Evolutionary conservation across 1,140 invertebrate species (phyloP), one percentile per base, ranked within the genome.

Genomic region (Amphibalanus amphitrite): DNA sequence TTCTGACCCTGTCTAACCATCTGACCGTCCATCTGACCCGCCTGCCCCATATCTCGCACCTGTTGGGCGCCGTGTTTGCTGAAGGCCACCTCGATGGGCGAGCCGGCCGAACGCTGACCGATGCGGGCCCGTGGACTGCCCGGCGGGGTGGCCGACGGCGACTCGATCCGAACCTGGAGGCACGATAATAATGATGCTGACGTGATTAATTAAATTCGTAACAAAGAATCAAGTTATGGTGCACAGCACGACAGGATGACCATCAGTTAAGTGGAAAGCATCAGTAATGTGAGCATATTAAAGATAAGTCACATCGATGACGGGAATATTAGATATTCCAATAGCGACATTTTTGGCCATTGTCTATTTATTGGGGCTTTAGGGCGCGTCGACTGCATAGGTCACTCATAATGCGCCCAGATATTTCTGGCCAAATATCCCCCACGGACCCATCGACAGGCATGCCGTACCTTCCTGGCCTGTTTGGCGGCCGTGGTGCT

Each of bases 231-330:
- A 84, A 86, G 0, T 95, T 95, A 26, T 92, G 94, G 79, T 90
- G 97, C 81, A 97, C 86, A 78, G 92, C 88, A 92, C 93, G 95
- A 0, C 91, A 84, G 0, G 97, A 76, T 1, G 89, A 91, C 87
- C 96, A 91, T 79, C 97, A 93, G 73, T 90, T 87, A 0, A 97
- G 78, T n/a, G n/a, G n/a, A n/a, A n/a, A n/a, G n/a, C n/a, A n/a
- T n/a, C n/a, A n/a, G n/a, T n/a, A n/a, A n/a, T n/a, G n/a, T n/a
- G n/a, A n/a, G n/a, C n/a, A n/a, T n/a, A n/a, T n/a, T n/a, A n/a
- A n/a, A n/a, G n/a, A n/a, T n/a, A n/a, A n/a, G n/a, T n/a, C n/a
- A n/a, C n/a, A n/a, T n/a, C n/a, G n/a, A n/a, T n/a, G n/a, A n/a
- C n/a, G n/a, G n/a, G n/a, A n/a, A n/a, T n/a, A n/a, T n/a, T n/a